Conservation (phyloP, 2,888 invertebrate species). For the Ellobium chinense region DNA sequence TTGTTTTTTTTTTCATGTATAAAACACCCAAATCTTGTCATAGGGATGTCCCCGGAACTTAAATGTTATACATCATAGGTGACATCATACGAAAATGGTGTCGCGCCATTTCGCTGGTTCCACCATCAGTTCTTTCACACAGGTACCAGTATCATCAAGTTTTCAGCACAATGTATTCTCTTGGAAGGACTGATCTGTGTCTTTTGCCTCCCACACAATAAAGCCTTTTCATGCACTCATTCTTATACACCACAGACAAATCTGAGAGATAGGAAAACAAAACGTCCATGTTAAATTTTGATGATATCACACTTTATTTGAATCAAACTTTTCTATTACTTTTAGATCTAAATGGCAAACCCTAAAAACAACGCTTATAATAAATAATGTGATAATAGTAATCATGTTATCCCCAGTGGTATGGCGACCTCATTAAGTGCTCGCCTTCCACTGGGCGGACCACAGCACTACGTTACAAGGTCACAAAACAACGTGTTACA, state of each 20-base stretch:
- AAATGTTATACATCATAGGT: too few species aligned
- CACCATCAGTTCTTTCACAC: too few species aligned
- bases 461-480: background rate
- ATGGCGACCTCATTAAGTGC: background rate
- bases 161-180: too few species aligned
- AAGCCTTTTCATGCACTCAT: background rate
- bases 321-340: slow-evolving; percentile 35
- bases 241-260: background rate
- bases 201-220: too few species aligned
- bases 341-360: slow-evolving; percentile 43
- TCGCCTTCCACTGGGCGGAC: background rate
- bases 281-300: background rate
- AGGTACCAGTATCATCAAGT: too few species aligned
- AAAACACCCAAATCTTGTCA: too few species aligned
- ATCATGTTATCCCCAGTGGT: background rate
- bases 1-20: too few species aligned
- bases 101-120: too few species aligned
- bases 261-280: background rate
- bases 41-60: too few species aligned
- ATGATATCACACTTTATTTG: slow-evolving; percentile 43
- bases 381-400: slow-evolving; percentile 11
- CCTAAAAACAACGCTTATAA: slow-evolving; percentile 37
- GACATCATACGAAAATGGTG: too few species aligned
- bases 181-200: too few species aligned
- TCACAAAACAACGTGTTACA: slow-evolving; percentile 18